Evolutionary conservation across 92 coral and sea anemone species (phyloP), one percentile per base, ranked within the genome.

Genomic region (Epizoanthus stellaris): DNA sequence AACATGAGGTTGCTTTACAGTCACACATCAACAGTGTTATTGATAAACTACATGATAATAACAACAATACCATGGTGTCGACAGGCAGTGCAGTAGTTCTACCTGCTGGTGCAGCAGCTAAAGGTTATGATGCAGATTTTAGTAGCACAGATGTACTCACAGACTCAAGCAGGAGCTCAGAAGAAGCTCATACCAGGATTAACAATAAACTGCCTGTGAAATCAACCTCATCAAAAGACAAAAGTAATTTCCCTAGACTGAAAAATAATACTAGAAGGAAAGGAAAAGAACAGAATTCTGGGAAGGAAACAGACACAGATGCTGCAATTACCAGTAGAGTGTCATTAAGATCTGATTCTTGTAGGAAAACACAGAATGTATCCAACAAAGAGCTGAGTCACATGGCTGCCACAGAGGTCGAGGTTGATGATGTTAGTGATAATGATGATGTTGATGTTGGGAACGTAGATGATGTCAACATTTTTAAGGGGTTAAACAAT

Each of bases 1-100:
- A 60, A 19, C 13, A 13, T 13, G 70, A 61, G 30, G 21, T 49
- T 9, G 23, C 70, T 77, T 14, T n/a, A 11, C 69, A 61, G 34
- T 77, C 67, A 39, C 70, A 77, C 39, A 77, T 61, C 20, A 59
- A 42, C 56, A 61, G 6, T 4, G 38, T 77, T 17, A 25, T 77
- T 39, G 40, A 77, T 40, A 66, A 39, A 5, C 58, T 60, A 11
- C 47, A 23, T 61, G 39, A 42, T 19, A 30, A 77, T 12, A 61
- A 15, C 34, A 62, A 21, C 16, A 38, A 76, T 56, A 16, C 34
- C 39, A 4, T 1, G 60, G 21, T 53, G 65, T 19, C 14, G 0
- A 54, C 38, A 25, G 47, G 17, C 17, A 49, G 30, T 15, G 19
- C 11, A 21, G 34, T 3, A 19, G 80, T 30, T 54, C 13, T n/a